These are phyloP conservation scores for Drosophila setosimentum DNA, from an alignment of 2,888 invertebrate species.

Conservation along the genomic window DNA sequence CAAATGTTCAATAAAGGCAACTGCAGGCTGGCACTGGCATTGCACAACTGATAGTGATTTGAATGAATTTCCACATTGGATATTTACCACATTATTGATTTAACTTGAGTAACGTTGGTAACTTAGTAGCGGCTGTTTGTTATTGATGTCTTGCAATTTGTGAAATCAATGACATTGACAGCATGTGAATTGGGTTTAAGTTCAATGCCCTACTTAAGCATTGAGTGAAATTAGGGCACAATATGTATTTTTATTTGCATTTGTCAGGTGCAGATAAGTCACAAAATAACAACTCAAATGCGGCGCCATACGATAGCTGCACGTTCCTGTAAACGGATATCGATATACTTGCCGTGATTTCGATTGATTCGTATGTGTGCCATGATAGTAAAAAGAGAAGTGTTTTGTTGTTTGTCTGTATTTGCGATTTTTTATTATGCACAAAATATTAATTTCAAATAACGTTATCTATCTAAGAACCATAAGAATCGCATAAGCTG, in stretches of 20 bases:
- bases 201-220: slow-evolving; percentile 42
- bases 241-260: neutral
- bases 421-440: neutral
- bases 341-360: slow-evolving; percentile 2
- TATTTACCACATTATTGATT: slow-evolving; percentile 60
- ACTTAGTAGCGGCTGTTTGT: slow-evolving; percentile 44
- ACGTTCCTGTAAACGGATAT: neutral
- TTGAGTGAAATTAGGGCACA: slow-evolving; percentile 19
- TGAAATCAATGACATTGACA: slow-evolving; percentile 62
- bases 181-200: slow-evolving; percentile 35
- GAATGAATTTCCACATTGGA: neutral
- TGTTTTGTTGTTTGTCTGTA: neutral
- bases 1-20: neutral
- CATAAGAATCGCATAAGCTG: no score
- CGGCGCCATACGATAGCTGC: neutral
- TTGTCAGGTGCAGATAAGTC: neutral
- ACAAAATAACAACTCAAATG: neutral
- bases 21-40: slow-evolving; percentile 13
- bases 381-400: neutral
- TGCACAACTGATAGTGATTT: slow-evolving; percentile 22
- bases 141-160: slow-evolving; percentile 34
- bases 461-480: neutral
- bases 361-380: neutral
- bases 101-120: slow-evolving; percentile 57
- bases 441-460: neutral